These are phyloP conservation scores for Melieria picta DNA, from an alignment of 2,888 invertebrate genomes.

Conservation along the genomic window DNA sequence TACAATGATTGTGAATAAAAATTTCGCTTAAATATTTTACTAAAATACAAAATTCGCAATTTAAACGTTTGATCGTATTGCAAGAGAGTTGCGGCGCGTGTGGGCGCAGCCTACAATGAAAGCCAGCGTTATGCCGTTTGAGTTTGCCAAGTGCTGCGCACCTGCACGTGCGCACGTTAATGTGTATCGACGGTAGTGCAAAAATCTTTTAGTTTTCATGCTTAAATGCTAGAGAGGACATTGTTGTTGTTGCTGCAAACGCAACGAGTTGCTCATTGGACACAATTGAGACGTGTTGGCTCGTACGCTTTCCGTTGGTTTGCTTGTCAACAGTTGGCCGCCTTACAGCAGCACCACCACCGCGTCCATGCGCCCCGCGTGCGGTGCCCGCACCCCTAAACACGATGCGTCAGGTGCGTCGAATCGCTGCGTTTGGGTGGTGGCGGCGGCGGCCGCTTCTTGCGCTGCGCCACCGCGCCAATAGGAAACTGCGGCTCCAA, in stretches of 20 bases:
- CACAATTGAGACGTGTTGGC: background rate
- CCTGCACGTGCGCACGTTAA: too few relatives aligned
- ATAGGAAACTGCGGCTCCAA: conserved; percentile 46
- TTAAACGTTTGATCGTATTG: background rate
- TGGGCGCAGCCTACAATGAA: too few relatives aligned
- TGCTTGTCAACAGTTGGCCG: background rate
- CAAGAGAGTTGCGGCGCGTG: background rate
- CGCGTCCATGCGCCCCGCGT: background rate
- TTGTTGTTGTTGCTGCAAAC: too few relatives aligned
- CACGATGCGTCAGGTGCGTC: conserved; percentile 76
- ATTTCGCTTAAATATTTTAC: conserved; percentile 13
- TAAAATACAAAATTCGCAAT: conserved; percentile 5
- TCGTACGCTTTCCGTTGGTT: background rate
- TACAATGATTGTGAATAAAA: background rate
- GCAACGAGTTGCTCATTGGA: too few relatives aligned
- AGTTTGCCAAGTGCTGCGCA: too few relatives aligned
- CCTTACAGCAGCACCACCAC: conserved; percentile 20
- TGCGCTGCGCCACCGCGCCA: conserved; percentile 62
- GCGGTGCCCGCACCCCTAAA: conserved; percentile 48
- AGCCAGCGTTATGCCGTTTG: too few relatives aligned
- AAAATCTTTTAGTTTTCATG: too few relatives aligned
- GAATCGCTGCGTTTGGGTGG: conserved; percentile 90
- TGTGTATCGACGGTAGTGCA: too few relatives aligned
- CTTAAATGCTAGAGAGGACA: too few relatives aligned
- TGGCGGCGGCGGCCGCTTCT: conserved; percentile 85